Conservation (phyloP, 2,113 vertebrate species). For the Anoura caudifer region DNA sequence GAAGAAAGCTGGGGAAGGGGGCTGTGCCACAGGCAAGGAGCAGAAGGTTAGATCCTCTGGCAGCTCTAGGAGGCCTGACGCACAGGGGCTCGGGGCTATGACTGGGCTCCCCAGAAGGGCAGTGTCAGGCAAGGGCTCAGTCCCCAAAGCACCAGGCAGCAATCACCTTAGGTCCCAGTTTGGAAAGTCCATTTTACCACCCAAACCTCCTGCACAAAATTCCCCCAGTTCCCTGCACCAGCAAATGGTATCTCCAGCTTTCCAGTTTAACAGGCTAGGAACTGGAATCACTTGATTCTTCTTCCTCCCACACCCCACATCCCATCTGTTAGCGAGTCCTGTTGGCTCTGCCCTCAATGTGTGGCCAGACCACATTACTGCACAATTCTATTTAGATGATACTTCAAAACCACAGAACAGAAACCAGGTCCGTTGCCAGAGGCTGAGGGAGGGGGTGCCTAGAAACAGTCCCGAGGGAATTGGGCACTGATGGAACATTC, state of each 20-base stretch:
- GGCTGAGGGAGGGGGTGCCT: background rate
- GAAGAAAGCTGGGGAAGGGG: fast-evolving
- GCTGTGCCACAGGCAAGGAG: background rate
- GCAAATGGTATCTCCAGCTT: background rate
- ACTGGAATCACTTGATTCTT: background rate
- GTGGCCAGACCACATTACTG: background rate
- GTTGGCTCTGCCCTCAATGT: background rate
- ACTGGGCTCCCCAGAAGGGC: background rate
- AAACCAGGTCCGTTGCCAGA: background rate
- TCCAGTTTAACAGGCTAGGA: background rate
- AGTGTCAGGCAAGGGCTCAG: background rate
- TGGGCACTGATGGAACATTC: background rate
- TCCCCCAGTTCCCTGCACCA: background rate
- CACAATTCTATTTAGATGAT: background rate
- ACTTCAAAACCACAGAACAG: background rate
- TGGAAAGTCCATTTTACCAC: background rate
- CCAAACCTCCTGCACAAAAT: too few relatives aligned
- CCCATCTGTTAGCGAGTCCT: background rate
- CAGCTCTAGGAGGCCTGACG: background rate
- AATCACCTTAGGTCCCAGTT: background rate
- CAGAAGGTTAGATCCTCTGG: background rate
- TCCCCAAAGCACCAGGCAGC: background rate
- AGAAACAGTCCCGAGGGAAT: background rate
- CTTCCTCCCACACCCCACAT: background rate
- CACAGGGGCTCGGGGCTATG: background rate